Evolutionary conservation across 2,888 invertebrate genomes (phyloP).

Genomic region (Conus canariensis): DNA sequence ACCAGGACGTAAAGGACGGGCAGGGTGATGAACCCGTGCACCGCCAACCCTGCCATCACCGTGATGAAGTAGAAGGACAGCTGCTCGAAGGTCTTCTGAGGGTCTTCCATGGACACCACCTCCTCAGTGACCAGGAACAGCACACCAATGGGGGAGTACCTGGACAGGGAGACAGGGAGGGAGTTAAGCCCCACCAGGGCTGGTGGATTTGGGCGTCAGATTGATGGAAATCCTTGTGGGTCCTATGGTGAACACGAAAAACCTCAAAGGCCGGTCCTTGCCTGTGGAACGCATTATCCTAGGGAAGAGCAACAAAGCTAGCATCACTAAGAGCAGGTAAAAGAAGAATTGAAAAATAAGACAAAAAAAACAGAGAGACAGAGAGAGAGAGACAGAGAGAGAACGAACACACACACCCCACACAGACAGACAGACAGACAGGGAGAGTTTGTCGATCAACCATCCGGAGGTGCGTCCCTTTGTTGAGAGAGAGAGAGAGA

Average conservation of each 20-base stretch:
- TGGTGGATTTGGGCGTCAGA: too few relatives aligned
- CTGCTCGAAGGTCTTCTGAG: slow-evolving; percentile 82
- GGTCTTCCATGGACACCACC: slow-evolving; percentile 86
- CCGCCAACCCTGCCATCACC: slow-evolving; percentile 88
- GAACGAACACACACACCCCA: background rate
- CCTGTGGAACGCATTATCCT: too few relatives aligned
- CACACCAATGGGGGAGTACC: slow-evolving; percentile 75
- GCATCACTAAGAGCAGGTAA: background rate
- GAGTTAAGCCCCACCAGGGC: too few relatives aligned
- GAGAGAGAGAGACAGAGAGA: background rate
- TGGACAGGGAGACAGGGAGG: slow-evolving; percentile 46
- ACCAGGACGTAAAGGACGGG: slow-evolving; percentile 90
- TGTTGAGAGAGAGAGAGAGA: background rate
- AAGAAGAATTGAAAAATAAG: background rate
- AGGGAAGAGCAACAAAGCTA: background rate
- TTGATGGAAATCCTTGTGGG: too few relatives aligned
- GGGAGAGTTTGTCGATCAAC: too few relatives aligned
- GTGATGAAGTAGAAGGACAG: slow-evolving; percentile 84
- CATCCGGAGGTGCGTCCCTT: too few relatives aligned
- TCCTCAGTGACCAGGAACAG: slow-evolving; percentile 85
- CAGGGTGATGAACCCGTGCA: slow-evolving; percentile 91
- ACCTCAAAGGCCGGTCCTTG: too few relatives aligned
- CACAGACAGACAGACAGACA: background rate
- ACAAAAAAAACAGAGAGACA: background rate
- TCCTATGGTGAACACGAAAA: too few relatives aligned